Base-by-base conservation (phyloP, 1,140 invertebrate genomes). In the Trinorchestia longiramus region DNA sequence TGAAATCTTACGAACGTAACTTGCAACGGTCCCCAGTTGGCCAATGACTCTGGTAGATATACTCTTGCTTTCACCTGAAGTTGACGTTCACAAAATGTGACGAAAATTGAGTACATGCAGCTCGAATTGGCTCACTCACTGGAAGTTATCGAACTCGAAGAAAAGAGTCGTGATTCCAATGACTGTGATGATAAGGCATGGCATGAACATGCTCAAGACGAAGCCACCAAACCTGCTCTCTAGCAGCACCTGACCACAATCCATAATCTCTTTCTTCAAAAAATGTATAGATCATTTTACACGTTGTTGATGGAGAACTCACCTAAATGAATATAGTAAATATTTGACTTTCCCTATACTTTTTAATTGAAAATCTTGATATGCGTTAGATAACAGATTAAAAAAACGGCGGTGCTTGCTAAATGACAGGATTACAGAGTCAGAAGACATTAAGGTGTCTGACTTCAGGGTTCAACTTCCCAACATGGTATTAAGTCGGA, bases 141-240 rank as follows among this genome's bases (percentile, higher is more conserved):
- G 92, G 92, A 94, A 94, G 44, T 94, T 94, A 15, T 45, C 92
- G 92, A 47, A 94, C 0, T 43, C 92, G 92, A 23, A 94, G 92
- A 94, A 94, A 45, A 47, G 44, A 4, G 92, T 94, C 41, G 43
- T 43, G 43, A 94, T n/a, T 43, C 92, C 92, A 43, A 94, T 94
- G 43, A n/a, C 3, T 8, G 3, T 94, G 43, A 94, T 94, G 92
- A 47, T 36, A 0, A 94, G 0, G 92, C 43, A 43, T 11, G 92
- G 92, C 92, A 94, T 94, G 92, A 94, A 94, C 43, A 94, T 94
- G 92, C 92, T 94, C 43, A 94, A n/a, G 36, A 94, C 40, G 92
- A 94, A 94, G 43, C 92, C 92, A 40, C 43, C 92, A n/a, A 47
- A 94, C 41, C 15, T 6, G 44, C 92, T 94, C 92, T 94, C 92